Conservation (phyloP, 2,113 vertebrate genomes). For the Melanotaenia duboulayi region DNA sequence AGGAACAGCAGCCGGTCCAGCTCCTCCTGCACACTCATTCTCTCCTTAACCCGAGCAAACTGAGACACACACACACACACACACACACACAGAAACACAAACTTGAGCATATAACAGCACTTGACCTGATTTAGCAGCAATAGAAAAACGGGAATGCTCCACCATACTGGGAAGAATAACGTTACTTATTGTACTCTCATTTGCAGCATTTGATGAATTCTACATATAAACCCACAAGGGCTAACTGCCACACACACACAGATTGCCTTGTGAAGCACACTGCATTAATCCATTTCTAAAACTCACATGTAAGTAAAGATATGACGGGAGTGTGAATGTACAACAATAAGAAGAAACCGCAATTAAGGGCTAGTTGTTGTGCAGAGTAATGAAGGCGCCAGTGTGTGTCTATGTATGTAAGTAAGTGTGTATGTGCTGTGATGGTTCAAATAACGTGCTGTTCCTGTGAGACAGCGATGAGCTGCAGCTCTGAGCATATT, state of each 20-base stretch:
- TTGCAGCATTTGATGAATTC: neutral
- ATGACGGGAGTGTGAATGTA: constrained; percentile 15
- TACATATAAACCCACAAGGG: constrained; percentile 23
- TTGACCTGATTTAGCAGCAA: constrained; percentile 39
- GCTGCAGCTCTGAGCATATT: constrained; percentile 41
- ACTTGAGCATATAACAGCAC: constrained; percentile 16
- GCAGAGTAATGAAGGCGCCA: constrained; percentile 18
- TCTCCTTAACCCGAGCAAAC: constrained; percentile 85
- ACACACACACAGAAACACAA: constrained; percentile 1
- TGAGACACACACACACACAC: constrained; percentile 53
- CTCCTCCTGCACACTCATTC: constrained; percentile 86
- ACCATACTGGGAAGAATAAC: neutral
- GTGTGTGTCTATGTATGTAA: neutral
- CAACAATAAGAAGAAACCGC: constrained; percentile 14
- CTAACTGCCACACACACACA: constrained; percentile 8
- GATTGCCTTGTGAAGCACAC: neutral
- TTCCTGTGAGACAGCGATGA: constrained; percentile 45
- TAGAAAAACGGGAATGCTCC: neutral
- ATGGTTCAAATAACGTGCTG: constrained; percentile 39
- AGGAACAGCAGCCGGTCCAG: constrained; percentile 87
- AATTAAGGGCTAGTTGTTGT: constrained; percentile 36
- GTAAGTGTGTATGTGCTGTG: neutral
- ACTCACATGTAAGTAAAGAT: constrained; percentile 18
- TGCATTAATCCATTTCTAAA: constrained; percentile 12
- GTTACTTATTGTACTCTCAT: constrained; percentile 3